Percentiles rank a stretch among this genome's conserved stretches.
phyloP scores from a whole-genome alignment of 2,888 invertebrate species.

The Diarsia dahlii region DNA sequence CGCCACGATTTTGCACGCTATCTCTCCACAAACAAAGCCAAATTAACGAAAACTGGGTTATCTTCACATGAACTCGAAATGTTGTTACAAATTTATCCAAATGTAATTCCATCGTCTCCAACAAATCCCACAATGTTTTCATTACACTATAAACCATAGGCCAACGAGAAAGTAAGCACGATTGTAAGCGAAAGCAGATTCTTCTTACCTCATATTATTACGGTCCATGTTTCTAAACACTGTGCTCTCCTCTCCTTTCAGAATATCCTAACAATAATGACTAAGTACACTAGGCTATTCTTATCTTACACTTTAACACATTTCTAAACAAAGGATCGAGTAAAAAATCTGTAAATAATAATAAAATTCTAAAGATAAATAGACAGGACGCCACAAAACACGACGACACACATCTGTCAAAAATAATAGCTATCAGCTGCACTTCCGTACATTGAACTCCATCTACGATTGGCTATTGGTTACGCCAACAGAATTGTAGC shows the following conservation, averaged over 20 bases:
- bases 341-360: constrained; percentile 80
- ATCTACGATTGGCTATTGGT: constrained; percentile 67
- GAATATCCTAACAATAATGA: constrained; percentile 66
- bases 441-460: constrained; percentile 73
- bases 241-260: constrained; percentile 54
- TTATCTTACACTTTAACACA: constrained; percentile 76
- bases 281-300: constrained; percentile 71
- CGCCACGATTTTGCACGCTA: constrained; percentile 45
- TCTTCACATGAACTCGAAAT: constrained; percentile 29
- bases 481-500: constrained; percentile 29
- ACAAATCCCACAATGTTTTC: constrained; percentile 29
- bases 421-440: constrained; percentile 71
- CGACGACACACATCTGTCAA: constrained; percentile 77
- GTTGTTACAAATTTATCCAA: constrained; percentile 10
- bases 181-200: constrained; percentile 74
- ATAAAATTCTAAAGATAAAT: constrained; percentile 82
- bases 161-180: constrained; percentile 64
- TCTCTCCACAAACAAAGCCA: constrained; percentile 54
- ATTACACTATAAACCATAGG: constrained; percentile 36
- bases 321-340: constrained; percentile 77
- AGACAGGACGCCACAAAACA: constrained; percentile 84
- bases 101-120: background rate
- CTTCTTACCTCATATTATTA: constrained; percentile 87
- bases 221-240: constrained; percentile 83
- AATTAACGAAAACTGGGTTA: constrained; percentile 47